Evolutionary conservation across 2,113 vertebrate genomes (phyloP).

Genomic region (Micronycteris hirsuta): DNA sequence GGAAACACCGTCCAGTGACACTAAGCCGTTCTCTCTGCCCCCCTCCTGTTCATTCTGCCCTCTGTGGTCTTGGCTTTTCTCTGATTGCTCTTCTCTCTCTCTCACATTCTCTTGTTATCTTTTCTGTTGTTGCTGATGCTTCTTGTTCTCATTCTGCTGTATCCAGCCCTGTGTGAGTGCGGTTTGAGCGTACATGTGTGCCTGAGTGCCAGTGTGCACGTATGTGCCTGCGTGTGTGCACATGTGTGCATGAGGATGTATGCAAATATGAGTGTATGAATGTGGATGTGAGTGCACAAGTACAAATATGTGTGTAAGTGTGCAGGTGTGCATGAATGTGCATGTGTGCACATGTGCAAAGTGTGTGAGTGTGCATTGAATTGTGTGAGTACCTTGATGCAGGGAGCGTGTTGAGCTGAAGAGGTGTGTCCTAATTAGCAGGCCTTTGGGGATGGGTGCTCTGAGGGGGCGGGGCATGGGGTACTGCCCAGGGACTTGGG

Average conservation of each 20-base stretch:
- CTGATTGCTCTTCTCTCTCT: neutral
- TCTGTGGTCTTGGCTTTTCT: neutral
- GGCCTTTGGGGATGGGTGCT: neutral
- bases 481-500: neutral
- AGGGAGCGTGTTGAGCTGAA: neutral
- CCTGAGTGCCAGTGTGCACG: fast-evolving
- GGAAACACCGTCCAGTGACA: too few relatives aligned
- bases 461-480: neutral
- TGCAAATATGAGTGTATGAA: too few relatives aligned
- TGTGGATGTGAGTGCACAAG: neutral
- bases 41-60: neutral
- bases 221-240: neutral
- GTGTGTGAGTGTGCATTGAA: neutral
- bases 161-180: neutral
- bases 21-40: too few relatives aligned
- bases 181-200: neutral
- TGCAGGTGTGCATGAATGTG: too few relatives aligned
- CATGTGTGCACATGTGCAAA: neutral
- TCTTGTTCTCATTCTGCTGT: neutral
- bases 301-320: too few relatives aligned
- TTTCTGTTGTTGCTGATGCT: neutral
- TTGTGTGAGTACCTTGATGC: neutral
- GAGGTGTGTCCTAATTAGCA: neutral
- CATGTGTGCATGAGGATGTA: fast-evolving
- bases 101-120: neutral